A percentile compares a stretch with the other conserved stretches of the same genome.
phyloP scores from a whole-genome alignment of 2,113 vertebrate species.

The Orthonyx spaldingii region DNA sequence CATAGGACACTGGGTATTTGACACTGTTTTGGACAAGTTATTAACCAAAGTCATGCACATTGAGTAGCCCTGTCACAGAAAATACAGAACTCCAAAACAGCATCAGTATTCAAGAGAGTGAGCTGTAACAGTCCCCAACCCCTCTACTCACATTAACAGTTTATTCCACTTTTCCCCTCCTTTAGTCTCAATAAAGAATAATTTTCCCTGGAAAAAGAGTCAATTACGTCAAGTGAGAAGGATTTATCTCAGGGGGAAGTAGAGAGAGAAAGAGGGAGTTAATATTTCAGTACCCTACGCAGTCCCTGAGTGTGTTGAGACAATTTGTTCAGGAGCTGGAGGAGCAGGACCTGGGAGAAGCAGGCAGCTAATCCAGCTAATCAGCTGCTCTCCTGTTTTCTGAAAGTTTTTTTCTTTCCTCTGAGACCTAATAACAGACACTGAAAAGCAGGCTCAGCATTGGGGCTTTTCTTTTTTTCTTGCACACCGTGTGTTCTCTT shows the following conservation, averaged over 20 bases:
- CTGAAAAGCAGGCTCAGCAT: background rate
- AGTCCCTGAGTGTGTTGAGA: background rate
- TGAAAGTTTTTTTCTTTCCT: background rate
- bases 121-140: background rate
- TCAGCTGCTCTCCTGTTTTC: background rate
- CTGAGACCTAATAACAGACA: background rate
- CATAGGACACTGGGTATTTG: background rate
- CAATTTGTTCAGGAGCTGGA: background rate
- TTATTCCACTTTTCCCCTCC: background rate
- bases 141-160: background rate
- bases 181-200: background rate
- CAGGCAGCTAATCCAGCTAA: background rate
- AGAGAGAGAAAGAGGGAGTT: background rate
- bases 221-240: background rate
- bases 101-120: background rate
- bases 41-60: background rate
- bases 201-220: background rate
- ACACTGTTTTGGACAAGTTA: background rate
- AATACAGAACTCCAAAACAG: background rate
- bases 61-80: background rate
- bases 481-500: background rate
- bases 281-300: background rate
- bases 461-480: background rate
- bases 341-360: background rate
- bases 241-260: background rate